Conservation (phyloP, 2,113 vertebrate species). For the Sapajus apella region DNA sequence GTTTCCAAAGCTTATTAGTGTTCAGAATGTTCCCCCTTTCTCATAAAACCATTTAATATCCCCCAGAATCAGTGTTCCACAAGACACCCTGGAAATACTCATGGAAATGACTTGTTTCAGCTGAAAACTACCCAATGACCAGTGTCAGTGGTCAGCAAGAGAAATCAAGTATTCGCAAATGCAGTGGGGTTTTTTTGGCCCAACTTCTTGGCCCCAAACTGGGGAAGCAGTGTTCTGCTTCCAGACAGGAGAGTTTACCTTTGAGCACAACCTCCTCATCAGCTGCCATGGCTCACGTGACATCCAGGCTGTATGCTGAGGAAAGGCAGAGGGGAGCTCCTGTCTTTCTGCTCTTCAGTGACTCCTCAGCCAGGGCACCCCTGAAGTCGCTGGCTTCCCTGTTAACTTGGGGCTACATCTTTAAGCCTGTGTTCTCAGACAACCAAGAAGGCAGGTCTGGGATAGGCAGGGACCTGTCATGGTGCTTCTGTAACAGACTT, state of each 20-base stretch:
- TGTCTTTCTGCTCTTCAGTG: neutral
- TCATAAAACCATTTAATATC: constrained; percentile 45
- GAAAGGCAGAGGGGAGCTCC: neutral
- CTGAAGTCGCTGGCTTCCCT: neutral
- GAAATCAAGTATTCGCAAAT: constrained; percentile 47
- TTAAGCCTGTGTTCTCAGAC: constrained; percentile 5
- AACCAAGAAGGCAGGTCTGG: neutral
- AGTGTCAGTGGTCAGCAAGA: constrained; percentile 48
- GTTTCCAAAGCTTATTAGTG: constrained; percentile 36
- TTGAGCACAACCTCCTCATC: neutral
- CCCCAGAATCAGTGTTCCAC: constrained; percentile 35
- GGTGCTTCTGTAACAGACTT: neutral
- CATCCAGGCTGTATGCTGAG: neutral
- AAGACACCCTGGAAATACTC: constrained; percentile 54
- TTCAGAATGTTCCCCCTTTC: neutral
- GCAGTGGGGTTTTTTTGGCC: neutral
- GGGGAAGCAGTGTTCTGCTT: neutral
- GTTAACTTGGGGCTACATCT: neutral
- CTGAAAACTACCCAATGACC: neutral
- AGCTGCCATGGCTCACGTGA: neutral
- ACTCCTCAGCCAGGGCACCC: neutral
- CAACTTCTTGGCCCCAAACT: neutral
- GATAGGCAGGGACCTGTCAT: neutral
- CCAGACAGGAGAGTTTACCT: neutral
- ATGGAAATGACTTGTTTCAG: constrained; percentile 60